Conservation (phyloP, 2,113 vertebrate genomes). For the Tympanuchus pallidicinctus region DNA sequence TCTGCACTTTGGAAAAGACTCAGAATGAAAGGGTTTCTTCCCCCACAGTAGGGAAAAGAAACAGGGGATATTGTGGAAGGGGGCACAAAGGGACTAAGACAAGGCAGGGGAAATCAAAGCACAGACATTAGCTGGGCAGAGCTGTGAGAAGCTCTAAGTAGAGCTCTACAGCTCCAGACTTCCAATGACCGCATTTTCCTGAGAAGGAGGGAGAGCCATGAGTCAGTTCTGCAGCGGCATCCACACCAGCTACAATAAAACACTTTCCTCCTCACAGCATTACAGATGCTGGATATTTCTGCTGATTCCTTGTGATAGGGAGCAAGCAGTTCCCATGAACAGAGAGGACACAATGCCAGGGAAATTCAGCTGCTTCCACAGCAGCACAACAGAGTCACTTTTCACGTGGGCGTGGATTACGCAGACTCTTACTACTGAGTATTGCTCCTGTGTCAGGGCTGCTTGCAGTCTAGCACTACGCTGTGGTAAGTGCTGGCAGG, state of each 20-base stretch:
- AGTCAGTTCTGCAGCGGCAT: not conserved
- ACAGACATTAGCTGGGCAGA: not conserved
- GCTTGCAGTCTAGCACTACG: not conserved
- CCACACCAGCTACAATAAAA: not conserved
- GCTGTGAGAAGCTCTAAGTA: not conserved
- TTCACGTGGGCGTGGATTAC: not conserved
- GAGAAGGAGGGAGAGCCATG: not conserved
- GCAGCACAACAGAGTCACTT: not conserved
- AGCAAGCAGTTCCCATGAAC: not conserved
- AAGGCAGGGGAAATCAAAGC: conserved; percentile 36
- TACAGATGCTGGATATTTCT: not conserved
- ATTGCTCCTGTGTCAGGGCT: not conserved
- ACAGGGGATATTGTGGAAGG: not conserved
- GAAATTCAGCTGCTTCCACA: not conserved
- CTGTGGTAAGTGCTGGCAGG: not conserved
- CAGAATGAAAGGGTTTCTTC: not conserved
- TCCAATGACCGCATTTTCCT: not conserved
- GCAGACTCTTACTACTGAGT: not conserved
- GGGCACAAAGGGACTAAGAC: conserved; percentile 23
- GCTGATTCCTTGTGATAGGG: not conserved
- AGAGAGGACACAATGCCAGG: not conserved
- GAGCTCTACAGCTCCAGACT: not conserved
- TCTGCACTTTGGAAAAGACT: not conserved
- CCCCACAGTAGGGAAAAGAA: not conserved
- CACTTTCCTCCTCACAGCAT: not conserved